A percentile compares a stretch with the other conserved stretches of the same genome.
phyloP scores from a whole-genome alignment of 2,113 vertebrate species.

The Pteruthius melanotis region DNA sequence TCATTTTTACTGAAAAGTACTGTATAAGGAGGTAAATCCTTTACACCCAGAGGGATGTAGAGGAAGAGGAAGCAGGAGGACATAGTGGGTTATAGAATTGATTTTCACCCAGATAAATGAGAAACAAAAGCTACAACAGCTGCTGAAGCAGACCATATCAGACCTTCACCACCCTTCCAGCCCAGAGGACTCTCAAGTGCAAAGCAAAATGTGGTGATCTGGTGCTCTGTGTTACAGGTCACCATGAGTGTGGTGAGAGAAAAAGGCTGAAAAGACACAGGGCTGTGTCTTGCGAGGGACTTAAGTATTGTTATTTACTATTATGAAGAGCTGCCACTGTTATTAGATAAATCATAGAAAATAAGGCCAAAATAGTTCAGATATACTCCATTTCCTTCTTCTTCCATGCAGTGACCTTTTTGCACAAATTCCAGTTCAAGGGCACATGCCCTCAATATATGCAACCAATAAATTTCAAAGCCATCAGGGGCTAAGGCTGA shows the following conservation, averaged over 20 bases:
- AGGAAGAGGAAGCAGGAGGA: neutral
- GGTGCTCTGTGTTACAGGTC: neutral
- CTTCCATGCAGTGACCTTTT: neutral
- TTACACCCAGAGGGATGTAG: neutral
- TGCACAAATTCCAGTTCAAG: neutral
- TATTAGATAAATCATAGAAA: neutral
- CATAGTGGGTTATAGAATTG: neutral
- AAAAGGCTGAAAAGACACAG: neutral
- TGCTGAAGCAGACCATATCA: neutral
- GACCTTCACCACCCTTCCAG: neutral
- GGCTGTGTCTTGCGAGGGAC: neutral
- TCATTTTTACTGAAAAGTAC: neutral
- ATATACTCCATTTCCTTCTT: neutral
- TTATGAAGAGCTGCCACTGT: neutral
- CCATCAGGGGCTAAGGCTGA: neutral
- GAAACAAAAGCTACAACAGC: neutral
- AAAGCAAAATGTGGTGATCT: neutral
- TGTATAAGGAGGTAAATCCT: neutral
- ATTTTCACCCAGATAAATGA: neutral
- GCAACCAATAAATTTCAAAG: neutral
- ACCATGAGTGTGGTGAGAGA: rapidly evolving
- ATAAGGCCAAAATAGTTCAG: neutral
- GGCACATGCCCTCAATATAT: rapidly evolving
- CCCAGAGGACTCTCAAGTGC: neutral
- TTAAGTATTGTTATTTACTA: neutral